A percentile compares a stretch with the other conserved stretches of the same genome.
These are phyloP conservation scores for Lasioglossum zephyrum DNA, from an alignment of 2,888 invertebrate genomes.

Conservation along the genomic window DNA sequence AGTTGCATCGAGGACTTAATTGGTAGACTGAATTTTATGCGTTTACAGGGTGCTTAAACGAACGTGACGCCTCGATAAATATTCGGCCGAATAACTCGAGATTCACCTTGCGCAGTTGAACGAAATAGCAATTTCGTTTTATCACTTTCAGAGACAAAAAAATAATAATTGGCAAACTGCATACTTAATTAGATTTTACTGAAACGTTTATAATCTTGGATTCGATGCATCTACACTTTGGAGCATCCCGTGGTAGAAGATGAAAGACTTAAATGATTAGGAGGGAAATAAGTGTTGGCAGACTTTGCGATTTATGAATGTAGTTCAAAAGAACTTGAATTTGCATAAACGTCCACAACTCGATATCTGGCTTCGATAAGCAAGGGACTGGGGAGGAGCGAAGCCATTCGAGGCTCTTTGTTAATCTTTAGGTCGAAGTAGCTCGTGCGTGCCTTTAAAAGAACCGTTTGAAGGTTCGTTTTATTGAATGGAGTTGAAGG, in stretches of 20 bases:
- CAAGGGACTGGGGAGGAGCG: not conserved
- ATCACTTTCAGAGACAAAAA: not conserved
- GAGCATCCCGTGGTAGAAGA: not conserved
- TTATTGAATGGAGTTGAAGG: not conserved
- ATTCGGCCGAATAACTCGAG: not conserved
- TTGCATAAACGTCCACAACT: not conserved
- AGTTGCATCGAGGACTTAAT: not conserved
- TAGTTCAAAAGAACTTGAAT: not conserved
- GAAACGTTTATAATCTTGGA: not conserved
- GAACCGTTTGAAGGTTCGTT: not conserved
- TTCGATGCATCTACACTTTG: not conserved
- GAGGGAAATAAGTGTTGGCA: not conserved
- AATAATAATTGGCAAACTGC: not conserved
- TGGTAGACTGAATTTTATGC: not conserved
- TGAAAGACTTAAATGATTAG: not conserved
- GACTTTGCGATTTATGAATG: not conserved
- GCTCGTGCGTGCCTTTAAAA: not conserved
- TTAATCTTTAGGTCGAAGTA: not conserved
- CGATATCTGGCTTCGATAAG: conserved; percentile 30
- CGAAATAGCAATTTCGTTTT: not conserved
- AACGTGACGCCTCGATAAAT: not conserved
- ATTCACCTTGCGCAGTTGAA: not conserved
- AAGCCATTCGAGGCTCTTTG: not conserved
- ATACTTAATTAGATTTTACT: not conserved
- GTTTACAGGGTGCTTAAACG: not conserved